These are phyloP conservation scores for Isichthys henryi DNA, from an alignment of 2,113 vertebrate genomes.

Conservation along the genomic window DNA sequence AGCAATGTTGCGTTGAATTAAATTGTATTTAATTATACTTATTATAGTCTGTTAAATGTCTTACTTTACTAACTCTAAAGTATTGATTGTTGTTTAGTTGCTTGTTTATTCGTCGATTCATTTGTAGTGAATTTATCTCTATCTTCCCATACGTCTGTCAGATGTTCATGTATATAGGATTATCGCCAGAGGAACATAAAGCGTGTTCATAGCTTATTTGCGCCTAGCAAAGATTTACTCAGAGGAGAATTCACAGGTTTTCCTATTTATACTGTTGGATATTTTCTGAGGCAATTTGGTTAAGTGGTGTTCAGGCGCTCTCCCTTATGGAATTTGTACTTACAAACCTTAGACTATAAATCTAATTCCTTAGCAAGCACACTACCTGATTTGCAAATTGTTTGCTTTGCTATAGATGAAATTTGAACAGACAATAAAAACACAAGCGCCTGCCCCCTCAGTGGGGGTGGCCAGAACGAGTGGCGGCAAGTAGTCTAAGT, in stretches of 20 bases:
- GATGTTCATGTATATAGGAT: neutral
- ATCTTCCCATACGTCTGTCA: neutral
- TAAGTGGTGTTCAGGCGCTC: neutral
- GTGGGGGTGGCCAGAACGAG: neutral
- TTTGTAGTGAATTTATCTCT: neutral
- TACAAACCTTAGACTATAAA: neutral
- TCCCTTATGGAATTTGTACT: conserved; percentile 5
- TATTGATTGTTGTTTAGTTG: neutral
- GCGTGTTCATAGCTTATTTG: neutral
- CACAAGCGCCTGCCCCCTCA: neutral
- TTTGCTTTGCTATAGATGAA: neutral
- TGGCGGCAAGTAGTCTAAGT: neutral
- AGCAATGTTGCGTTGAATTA: neutral
- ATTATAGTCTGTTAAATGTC: neutral
- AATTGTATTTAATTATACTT: neutral
- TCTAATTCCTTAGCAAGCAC: neutral
- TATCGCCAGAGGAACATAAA: neutral
- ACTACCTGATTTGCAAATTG: neutral
- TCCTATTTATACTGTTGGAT: neutral
- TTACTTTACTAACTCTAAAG: neutral
- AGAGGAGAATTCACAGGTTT: conserved; percentile 6
- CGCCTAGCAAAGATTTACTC: neutral
- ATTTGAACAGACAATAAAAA: neutral
- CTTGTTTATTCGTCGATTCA: neutral
- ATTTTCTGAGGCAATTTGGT: conserved; percentile 1